These are phyloP conservation scores for Enteromius afrohamiltoni DNA, from an alignment of 2,797 vertebrate species.

Conservation along the genomic window DNA sequence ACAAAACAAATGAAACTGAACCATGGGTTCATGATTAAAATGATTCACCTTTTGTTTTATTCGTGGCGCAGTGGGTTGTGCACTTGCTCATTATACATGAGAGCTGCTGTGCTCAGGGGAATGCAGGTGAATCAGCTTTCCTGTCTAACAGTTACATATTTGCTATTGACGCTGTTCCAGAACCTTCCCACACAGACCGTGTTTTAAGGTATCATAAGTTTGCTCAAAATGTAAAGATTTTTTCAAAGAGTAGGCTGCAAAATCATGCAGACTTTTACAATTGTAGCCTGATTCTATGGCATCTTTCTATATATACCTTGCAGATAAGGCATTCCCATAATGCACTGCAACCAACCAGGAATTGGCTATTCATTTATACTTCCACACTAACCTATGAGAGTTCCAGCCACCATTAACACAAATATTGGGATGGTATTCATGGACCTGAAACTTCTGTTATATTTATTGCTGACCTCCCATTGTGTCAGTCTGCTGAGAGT, in stretches of 20 bases:
- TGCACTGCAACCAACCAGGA: not conserved
- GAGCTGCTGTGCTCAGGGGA: slow-evolving; percentile 1
- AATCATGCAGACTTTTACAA: not conserved
- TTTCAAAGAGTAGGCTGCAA: not conserved
- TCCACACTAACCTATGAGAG: not conserved
- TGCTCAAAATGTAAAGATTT: not conserved
- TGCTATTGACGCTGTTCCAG: not conserved
- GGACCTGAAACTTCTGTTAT: slow-evolving; percentile 41
- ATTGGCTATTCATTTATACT: not conserved
- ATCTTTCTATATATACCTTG: not conserved
- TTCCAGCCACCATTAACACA: slow-evolving; percentile 25
- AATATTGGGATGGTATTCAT: slow-evolving; percentile 33
- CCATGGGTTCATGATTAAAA: not conserved
- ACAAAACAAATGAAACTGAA: not conserved
- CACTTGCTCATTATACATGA: slow-evolving; percentile 4
- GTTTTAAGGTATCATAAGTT: not conserved
- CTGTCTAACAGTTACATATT: not conserved
- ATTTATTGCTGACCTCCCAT: slow-evolving; percentile 57
- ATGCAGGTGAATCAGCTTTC: not conserved
- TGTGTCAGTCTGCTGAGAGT: slow-evolving; percentile 55
- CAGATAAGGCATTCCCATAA: not conserved
- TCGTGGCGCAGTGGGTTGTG: slow-evolving; percentile 5
- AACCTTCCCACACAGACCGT: not conserved
- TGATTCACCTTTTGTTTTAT: slow-evolving; percentile 2
- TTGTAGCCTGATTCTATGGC: not conserved